Evolutionary conservation across 2,888 invertebrate genomes (phyloP), one percentile per base, ranked within the genome.

Genomic region (Rhimphoctona megacephalus): DNA sequence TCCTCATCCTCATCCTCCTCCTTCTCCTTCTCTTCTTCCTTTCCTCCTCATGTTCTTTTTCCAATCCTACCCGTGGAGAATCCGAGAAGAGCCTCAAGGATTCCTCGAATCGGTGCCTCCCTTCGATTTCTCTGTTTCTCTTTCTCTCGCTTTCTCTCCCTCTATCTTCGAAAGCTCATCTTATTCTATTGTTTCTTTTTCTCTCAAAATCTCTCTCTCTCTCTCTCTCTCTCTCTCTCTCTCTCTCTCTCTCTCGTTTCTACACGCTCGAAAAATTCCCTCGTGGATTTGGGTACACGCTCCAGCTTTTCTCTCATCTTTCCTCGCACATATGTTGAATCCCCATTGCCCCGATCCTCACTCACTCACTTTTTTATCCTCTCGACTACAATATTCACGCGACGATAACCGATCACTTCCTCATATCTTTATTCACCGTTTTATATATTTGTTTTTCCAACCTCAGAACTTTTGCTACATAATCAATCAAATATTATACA

Each of bases 1-100:
- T 43, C 19, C 46, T 17, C 57, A 46, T 57, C 72, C 57, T n/a
- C n/a, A n/a, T n/a, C 6, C 30, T 11, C 39, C 73, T 66, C 52
- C 33, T 61, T 8, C 11, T 33, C n/a, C 64, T 17, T 14, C 25
- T 52, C 61, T 61, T 46, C 36, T 43, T 39, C 57, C 61, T 80
- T 33, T 73, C 66, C 82, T 80, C 43, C 78, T 54, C 43, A 66
- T 80, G 76, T 61, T 82, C 72, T 25, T 57, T 25, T 14, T 14
- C 57, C 57, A 57, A 33, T 74, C 61, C 61, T 57, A 66, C 14
- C 54, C 72, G 57, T 81, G 54, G 67, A 86, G 85, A 85, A 87
- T 85, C 85, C 87, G 85, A 87, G 85, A 85, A 83, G 81, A 88
- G 82, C 73, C 81, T 84, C 85, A 86, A 85, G 83, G 87, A 87